A percentile compares a stretch with the other conserved stretches of the same genome.
phyloP scores from a whole-genome alignment of 2,797 vertebrate species.

The Glyptemys insculpta region DNA sequence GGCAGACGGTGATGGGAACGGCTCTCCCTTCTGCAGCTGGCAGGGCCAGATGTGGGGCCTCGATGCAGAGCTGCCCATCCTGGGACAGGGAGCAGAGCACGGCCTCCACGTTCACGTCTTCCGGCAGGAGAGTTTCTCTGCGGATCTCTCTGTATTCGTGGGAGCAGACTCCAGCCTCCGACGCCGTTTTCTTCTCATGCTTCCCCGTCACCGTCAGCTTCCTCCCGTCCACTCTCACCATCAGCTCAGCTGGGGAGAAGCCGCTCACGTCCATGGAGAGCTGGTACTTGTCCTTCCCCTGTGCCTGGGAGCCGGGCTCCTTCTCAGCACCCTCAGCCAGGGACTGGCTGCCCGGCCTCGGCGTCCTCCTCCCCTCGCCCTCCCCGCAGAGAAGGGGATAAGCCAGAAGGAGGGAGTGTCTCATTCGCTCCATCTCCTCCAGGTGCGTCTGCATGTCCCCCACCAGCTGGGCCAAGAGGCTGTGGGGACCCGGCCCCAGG shows the following conservation, averaged over 20 bases:
- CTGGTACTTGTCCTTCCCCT: neutral
- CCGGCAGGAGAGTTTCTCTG: no score
- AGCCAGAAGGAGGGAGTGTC: neutral
- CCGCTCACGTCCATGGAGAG: conserved; percentile 78
- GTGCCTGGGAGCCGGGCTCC: neutral
- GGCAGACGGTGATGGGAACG: neutral
- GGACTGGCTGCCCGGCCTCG: no score
- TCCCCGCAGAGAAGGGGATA: neutral
- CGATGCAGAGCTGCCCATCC: no score
- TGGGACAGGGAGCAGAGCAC: no score
- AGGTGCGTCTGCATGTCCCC: neutral
- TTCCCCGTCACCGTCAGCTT: no score
- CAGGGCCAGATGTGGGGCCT: conserved; percentile 12
- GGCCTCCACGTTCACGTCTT: no score
- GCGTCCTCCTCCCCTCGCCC: no score
- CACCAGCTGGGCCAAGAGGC: neutral
- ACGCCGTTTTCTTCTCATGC: no score
- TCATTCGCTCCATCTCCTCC: neutral
- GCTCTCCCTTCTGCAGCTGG: neutral
- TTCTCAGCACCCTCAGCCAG: no score
- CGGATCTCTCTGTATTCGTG: no score
- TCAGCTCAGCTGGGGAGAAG: conserved; percentile 84
- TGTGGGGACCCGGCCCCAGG: neutral
- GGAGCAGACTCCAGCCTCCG: no score
- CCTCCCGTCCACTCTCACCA: no score